These are phyloP conservation scores for Trachemys scripta DNA, from an alignment of 2,113 vertebrate genomes.

Conservation along the genomic window DNA sequence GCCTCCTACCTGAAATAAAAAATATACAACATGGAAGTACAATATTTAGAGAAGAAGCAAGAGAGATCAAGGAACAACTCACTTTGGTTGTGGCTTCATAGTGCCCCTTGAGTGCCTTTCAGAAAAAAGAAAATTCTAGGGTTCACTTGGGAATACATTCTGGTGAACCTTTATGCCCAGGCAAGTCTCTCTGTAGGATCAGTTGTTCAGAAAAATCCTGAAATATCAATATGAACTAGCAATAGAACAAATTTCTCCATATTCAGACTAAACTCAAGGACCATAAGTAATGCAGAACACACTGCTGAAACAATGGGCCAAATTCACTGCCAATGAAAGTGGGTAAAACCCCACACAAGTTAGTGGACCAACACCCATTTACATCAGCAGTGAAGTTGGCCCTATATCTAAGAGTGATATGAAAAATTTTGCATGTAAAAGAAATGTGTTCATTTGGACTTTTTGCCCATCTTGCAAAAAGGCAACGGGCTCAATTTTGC, in stretches of 20 bases:
- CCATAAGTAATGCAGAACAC: background rate
- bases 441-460: background rate
- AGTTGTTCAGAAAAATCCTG: background rate
- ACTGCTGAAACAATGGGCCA: background rate
- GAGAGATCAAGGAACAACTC: background rate
- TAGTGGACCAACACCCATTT: background rate
- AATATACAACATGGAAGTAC: too few species aligned
- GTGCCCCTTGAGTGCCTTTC: background rate
- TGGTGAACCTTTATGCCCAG: background rate
- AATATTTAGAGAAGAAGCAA: background rate
- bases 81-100: background rate
- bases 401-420: background rate
- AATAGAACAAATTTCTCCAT: background rate
- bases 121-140: background rate
- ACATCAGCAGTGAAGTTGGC: background rate
- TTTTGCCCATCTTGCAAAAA: background rate
- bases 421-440: background rate
- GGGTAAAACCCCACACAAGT: background rate
- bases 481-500: background rate
- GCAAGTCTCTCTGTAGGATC: background rate
- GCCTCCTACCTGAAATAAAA: background rate
- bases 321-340: background rate
- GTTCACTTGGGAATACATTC: background rate
- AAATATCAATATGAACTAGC: accelerated
- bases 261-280: background rate